A percentile compares a stretch with the other conserved stretches of the same genome.
Conservation (phyloP, 2,888 invertebrate species). For the Ectemnius lituratus region DNA sequence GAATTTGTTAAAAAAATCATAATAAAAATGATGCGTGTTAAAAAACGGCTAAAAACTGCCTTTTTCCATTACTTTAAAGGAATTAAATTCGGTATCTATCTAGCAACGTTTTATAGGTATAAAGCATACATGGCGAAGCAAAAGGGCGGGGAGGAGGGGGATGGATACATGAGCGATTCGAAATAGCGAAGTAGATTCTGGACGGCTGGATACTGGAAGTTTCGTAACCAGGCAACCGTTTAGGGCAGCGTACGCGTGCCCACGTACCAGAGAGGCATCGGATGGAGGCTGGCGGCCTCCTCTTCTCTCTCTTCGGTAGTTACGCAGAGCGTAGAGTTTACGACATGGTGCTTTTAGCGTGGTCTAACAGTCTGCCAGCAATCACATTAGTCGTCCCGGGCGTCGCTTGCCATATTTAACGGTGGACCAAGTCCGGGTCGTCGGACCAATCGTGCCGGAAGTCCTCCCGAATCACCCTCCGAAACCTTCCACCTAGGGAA, state of each 20-base stretch:
- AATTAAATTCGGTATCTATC: not conserved
- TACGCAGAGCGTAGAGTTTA: conserved; percentile 60
- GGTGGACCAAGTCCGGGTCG: conserved; percentile 59
- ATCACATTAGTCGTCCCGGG: conserved; percentile 67
- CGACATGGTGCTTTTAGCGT: conserved; percentile 68
- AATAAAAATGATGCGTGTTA: too few relatives aligned
- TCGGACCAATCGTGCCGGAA: conserved; percentile 51
- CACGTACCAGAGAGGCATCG: too few relatives aligned
- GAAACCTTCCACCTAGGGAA: conserved; percentile 23
- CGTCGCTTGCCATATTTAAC: conserved; percentile 66
- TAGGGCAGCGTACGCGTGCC: conserved; percentile 30
- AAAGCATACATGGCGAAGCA: too few relatives aligned
- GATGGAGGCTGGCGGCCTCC: conserved; percentile 13
- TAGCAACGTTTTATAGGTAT: not conserved
- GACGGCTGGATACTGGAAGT: conserved; percentile 42
- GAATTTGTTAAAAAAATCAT: too few relatives aligned
- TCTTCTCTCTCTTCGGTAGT: conserved; percentile 18
- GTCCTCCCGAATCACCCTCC: conserved; percentile 20
- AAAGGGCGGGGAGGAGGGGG: too few relatives aligned
- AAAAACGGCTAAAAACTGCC: too few relatives aligned
- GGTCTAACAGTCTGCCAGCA: conserved; percentile 66
- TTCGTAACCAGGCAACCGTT: conserved; percentile 51
- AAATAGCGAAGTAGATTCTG: conserved; percentile 31
- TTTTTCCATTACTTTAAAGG: too few relatives aligned
- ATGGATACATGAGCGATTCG: not conserved